Base-by-base conservation (phyloP, 2,888 invertebrate species). In the Acleris laterana region DNA sequence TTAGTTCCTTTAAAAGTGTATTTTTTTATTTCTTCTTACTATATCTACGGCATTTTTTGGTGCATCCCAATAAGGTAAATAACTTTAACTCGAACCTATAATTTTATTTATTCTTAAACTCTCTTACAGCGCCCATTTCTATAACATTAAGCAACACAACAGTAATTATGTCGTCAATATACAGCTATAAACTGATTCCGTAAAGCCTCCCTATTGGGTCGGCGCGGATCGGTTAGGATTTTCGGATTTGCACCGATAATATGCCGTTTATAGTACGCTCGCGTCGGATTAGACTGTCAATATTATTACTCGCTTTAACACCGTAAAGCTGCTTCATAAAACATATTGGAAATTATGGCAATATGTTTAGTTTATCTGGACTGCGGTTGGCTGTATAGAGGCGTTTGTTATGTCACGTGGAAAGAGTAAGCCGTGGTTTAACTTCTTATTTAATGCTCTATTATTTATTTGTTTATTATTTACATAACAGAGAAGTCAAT, bases 221-320 rank as follows among this genome's bases (percentile, higher is more conserved):
- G 50, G 69, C 68, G 60, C 57, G 63, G 61, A 70, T 60, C 66
- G 64, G 71, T 71, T 72, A 71, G 82, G 81, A 83, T 87, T 84
- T 84, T 80, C 83, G 89, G 89, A 88, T 90, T 89, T 87, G 85
- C 84, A 73, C 72, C 83, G 85, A 89, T 89, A 89, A 84, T 84
- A 81, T 77, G 77, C 84, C 79, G 80, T 88, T 90, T 90, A 90
- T 86, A 84, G 85, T 72, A 17, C 50, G 62, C 55, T 77, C 79
- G 78, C 77, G 75, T 76, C 74, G 88, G 90, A 90, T 91, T 90
- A 91, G 78, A 81, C 79, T 88, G 90, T 89, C 90, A 89, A 90
- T 90, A 90, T 89, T 90, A 91, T 90, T 90, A 90, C 89, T 81
- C 88, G 90, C 84, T 84, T 89, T 90, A 90, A 90, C 90, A 88